phyloP scores from a whole-genome alignment of 1,140 invertebrate species.

The Cydia fagiglandana region DNA sequence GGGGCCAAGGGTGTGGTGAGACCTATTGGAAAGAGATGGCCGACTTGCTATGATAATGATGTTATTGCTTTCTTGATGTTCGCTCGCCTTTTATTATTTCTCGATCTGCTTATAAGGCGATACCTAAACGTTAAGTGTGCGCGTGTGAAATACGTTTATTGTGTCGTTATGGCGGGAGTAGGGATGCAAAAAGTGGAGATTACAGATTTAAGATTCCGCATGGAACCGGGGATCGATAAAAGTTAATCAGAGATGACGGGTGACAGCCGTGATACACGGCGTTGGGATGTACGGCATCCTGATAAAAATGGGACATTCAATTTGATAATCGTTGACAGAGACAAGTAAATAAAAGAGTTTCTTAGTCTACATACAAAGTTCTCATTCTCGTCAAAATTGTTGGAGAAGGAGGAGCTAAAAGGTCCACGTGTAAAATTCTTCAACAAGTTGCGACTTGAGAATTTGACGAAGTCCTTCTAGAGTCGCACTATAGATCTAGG shows the following conservation, averaged over 20 bases:
- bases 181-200: slow-evolving; percentile 68
- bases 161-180: slow-evolving; percentile 63
- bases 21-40: slow-evolving; percentile 77
- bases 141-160: slow-evolving; percentile 76
- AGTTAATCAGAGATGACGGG: slow-evolving; percentile 56
- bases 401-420: no score
- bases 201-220: slow-evolving; percentile 64
- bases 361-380: background rate
- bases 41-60: slow-evolving; percentile 78
- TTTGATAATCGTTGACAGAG: slow-evolving; percentile 20
- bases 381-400: background rate
- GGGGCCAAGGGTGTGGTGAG: slow-evolving; percentile 71
- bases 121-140: slow-evolving; percentile 75
- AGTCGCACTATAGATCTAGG: no score
- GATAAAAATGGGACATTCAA: slow-evolving; percentile 15
- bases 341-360: background rate
- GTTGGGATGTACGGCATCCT: slow-evolving; percentile 22
- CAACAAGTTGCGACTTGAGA: no score
- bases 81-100: slow-evolving; percentile 75
- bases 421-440: no score
- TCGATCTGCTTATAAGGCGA: slow-evolving; percentile 78
- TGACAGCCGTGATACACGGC: slow-evolving; percentile 45
- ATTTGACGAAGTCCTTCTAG: no score
- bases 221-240: slow-evolving; percentile 49
- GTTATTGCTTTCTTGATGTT: slow-evolving; percentile 79